Evolutionary conservation across 2,113 vertebrate genomes (phyloP).

Genomic region (Gallinago jamesoni): DNA sequence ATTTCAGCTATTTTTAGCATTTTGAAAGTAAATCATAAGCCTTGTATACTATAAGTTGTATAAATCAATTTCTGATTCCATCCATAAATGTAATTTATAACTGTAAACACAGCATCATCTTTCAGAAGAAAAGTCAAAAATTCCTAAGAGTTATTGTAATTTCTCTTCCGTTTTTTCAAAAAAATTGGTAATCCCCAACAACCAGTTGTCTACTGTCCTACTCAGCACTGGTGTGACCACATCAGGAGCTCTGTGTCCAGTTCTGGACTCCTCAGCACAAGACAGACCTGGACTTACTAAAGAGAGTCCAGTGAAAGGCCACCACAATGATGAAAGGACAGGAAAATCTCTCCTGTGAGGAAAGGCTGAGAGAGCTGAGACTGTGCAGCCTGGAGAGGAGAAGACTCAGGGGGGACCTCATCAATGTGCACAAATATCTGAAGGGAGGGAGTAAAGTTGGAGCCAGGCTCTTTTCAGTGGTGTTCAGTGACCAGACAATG

Average conservation of each 20-base stretch:
- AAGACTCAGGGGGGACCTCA: too few relatives aligned
- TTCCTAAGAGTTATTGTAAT: not conserved
- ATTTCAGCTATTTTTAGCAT: not conserved
- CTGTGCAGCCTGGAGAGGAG: not conserved
- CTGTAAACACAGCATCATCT: accelerated
- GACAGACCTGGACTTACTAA: not conserved
- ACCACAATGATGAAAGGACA: not conserved
- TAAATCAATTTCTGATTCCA: not conserved
- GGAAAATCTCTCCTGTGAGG: not conserved
- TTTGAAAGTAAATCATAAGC: not conserved
- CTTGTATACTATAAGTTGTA: not conserved
- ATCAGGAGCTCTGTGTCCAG: not conserved
- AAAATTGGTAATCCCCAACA: not conserved
- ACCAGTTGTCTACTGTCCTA: not conserved
- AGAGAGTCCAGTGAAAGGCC: not conserved
- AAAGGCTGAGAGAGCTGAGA: not conserved
- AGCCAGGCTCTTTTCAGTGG: too few relatives aligned
- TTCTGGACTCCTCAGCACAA: not conserved
- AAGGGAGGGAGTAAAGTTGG: too few relatives aligned
- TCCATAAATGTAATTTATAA: not conserved
- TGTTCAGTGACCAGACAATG: too few relatives aligned
- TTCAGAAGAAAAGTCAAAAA: not conserved
- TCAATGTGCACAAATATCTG: too few relatives aligned
- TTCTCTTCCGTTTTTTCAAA: not conserved
- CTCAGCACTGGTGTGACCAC: not conserved